Conservation (phyloP, 2,888 invertebrate genomes). For the Hypomecis atomaria region DNA sequence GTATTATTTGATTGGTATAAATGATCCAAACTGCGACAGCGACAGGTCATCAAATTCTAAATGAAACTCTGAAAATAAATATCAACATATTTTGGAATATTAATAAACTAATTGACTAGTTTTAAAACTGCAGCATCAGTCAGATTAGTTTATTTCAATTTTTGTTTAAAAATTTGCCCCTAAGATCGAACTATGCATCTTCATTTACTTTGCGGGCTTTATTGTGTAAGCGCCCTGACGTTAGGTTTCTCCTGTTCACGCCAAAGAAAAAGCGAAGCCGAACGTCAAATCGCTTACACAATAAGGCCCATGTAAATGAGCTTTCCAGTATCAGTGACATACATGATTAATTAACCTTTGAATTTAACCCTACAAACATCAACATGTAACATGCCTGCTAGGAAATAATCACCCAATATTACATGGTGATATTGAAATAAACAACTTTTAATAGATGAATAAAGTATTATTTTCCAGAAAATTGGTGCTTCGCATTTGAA, state of each 20-base stretch:
- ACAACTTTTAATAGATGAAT: conserved; percentile 13
- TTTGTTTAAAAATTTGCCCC: background rate
- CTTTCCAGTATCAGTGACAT: conserved; percentile 6
- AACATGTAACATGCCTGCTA: background rate
- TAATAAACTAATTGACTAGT: conserved; percentile 2
- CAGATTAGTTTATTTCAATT: conserved; percentile 8
- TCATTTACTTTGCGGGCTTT: conserved; percentile 19
- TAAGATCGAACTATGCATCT: conserved; percentile 1
- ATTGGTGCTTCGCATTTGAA: background rate
- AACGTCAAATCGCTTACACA: no score
- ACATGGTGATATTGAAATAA: background rate
- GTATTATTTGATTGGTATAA: no score
- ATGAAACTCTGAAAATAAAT: no score
- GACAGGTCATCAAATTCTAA: no score
- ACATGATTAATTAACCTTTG: conserved; percentile 1
- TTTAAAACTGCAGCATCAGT: conserved; percentile 19
- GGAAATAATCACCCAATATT: background rate
- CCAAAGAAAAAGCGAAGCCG: no score
- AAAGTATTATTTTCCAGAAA: conserved; percentile 1
- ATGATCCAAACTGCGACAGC: no score
- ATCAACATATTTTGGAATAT: background rate
- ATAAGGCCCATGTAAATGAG: conserved; percentile 29
- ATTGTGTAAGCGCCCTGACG: no score
- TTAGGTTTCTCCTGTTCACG: no score
- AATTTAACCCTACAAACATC: background rate